Base-by-base conservation (phyloP, 2,888 invertebrate genomes). In the Heliconius ismenius region DNA sequence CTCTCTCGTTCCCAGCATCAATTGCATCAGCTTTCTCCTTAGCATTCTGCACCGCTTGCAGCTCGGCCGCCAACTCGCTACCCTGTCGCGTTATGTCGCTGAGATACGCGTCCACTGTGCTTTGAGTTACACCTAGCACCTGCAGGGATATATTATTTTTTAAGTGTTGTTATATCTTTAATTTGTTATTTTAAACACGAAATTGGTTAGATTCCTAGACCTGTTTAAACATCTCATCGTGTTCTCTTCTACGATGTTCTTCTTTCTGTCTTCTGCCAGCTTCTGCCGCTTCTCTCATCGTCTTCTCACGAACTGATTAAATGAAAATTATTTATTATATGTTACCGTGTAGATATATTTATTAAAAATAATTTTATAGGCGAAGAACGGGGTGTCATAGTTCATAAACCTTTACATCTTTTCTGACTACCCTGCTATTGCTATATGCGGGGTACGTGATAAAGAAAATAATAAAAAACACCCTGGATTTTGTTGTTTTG, bases 191-290 rank as follows among this genome's bases (percentile, higher is more conserved):
- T 54, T 54, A 21, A 21, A 21, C 32, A 32, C 7, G 18, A 21
- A 54, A 54, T 54, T 54, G 18, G 7, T 54, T 9, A 9, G 21
- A 43, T 43, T 43, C 13, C 3, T 10, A 74, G 24, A 94, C 94
- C 90, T 97, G 96, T 87, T 96, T 96, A 86, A 97, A 98, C 86
- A 98, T 96, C 88, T 97, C 96, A 82, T 98, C 97, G 81, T 97
- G 96, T 84, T 97, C 96, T 11, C 95, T 87, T 10, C 97, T 92
- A 62, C 97, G 91, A 76, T 96, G 94, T 81, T 96, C 95, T 86
- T 98, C 98, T 72, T 95, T 95, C 87, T 98, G 97, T 28, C 97
- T 91, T 72, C 96, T 91, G 1, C 98, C 97, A 3, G 97, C 96
- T 88, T 98, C 98, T 13, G 95, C 96, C 0, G 98, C 97, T 88